These are phyloP conservation scores for Parnassius smintheus DNA, from an alignment of 2,888 invertebrate species.

Conservation along the genomic window DNA sequence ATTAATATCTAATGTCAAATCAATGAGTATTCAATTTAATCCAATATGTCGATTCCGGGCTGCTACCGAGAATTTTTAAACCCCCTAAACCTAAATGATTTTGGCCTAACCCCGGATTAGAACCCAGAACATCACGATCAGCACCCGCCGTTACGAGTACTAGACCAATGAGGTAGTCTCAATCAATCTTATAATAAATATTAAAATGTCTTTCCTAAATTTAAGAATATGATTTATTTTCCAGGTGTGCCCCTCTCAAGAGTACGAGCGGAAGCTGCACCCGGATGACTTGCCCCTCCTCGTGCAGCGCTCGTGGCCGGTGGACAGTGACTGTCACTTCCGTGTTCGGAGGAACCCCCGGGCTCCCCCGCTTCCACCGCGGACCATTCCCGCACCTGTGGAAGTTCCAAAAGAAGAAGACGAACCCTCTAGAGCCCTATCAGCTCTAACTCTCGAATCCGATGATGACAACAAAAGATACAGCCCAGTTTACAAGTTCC, in stretches of 20 bases:
- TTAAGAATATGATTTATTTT: slow-evolving; percentile 31
- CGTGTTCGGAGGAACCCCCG: slow-evolving; percentile 90
- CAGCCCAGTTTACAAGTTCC: slow-evolving; percentile 76
- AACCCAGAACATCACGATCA: too few relatives aligned
- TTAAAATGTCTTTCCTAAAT: too few relatives aligned
- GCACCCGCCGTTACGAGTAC: too few relatives aligned
- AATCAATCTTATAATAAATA: too few relatives aligned
- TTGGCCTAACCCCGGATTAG: too few relatives aligned
- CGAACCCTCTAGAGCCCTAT: slow-evolving; percentile 64
- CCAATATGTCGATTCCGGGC: too few relatives aligned
- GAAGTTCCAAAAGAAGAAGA: slow-evolving; percentile 54
- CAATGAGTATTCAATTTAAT: too few relatives aligned
- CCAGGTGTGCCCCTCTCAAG: slow-evolving; percentile 87
- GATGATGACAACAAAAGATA: slow-evolving; percentile 66
- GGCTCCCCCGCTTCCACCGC: slow-evolving; percentile 88
- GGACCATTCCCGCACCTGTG: slow-evolving; percentile 61
- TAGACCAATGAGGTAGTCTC: too few relatives aligned
- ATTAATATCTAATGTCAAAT: too few relatives aligned
- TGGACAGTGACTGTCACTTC: slow-evolving; percentile 88
- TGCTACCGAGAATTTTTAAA: too few relatives aligned
- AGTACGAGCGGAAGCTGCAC: slow-evolving; percentile 93
- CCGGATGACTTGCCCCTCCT: slow-evolving; percentile 92
- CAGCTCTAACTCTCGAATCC: slow-evolving; percentile 70
- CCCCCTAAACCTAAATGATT: too few relatives aligned
- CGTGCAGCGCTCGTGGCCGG: slow-evolving; percentile 88